These are phyloP conservation scores for Cheirogaleus medius DNA, from an alignment of 2,113 vertebrate genomes.

Conservation along the genomic window DNA sequence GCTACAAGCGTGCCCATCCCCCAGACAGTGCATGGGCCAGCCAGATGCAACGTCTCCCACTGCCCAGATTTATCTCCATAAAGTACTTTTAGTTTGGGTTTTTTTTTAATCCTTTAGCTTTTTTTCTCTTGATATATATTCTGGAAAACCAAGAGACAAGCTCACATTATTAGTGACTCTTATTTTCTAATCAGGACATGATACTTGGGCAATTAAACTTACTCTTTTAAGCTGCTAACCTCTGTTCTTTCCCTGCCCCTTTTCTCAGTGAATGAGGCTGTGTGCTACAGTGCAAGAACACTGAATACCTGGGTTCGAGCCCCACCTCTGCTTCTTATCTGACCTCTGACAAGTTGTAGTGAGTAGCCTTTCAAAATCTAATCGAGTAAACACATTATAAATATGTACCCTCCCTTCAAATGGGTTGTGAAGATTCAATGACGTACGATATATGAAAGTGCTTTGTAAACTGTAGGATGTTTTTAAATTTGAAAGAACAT, in stretches of 20 bases:
- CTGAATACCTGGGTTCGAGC: background rate
- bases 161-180: background rate
- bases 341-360: slow-evolving; percentile 28
- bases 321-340: background rate
- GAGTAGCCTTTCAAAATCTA: background rate
- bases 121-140: background rate
- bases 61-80: background rate
- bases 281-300: background rate
- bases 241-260: background rate
- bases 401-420: background rate
- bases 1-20: no score
- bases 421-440: background rate
- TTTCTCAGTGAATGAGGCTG: background rate
- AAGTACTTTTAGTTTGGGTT: background rate
- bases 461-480: background rate
- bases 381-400: background rate
- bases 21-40: background rate
- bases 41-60: background rate
- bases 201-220: background rate
- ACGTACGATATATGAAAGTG: background rate
- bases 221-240: background rate
- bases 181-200: background rate
- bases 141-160: background rate
- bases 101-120: background rate
- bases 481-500: background rate